Percentiles rank a stretch among this genome's conserved stretches.
Conservation (phyloP, 2,113 vertebrate genomes). For the Xiphias gladius region DNA sequence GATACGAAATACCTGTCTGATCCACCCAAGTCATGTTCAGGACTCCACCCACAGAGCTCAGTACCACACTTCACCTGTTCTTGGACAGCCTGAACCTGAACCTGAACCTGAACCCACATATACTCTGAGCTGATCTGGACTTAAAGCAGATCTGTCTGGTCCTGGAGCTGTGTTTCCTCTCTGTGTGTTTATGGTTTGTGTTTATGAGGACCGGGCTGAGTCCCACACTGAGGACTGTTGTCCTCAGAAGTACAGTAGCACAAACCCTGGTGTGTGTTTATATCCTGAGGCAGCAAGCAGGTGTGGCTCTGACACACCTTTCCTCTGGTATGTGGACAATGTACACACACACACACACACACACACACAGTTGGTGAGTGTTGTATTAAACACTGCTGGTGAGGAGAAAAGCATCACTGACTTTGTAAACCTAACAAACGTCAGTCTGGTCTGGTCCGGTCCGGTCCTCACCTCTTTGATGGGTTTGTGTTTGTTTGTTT, state of each 20-base stretch:
- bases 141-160: background rate
- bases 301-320: slow-evolving; percentile 62
- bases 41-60: background rate
- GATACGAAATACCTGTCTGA: background rate
- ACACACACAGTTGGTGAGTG: too few relatives aligned
- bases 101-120: background rate
- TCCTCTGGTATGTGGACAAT: slow-evolving; percentile 58
- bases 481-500: too few relatives aligned
- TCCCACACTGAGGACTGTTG: background rate
- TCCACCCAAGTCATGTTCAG: background rate
- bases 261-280: background rate
- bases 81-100: background rate
- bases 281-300: slow-evolving; percentile 49
- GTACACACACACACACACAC: slow-evolving; percentile 9
- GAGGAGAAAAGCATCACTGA: too few relatives aligned
- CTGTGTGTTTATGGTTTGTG: background rate
- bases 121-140: background rate
- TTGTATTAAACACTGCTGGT: too few relatives aligned
- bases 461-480: too few relatives aligned
- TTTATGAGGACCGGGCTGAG: slow-evolving; percentile 1
- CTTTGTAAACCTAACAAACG: too few relatives aligned
- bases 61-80: background rate
- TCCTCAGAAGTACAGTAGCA: slow-evolving; percentile 7
- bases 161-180: background rate
- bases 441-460: too few relatives aligned